Base-by-base conservation (phyloP, 2,888 invertebrate genomes). In the Eristalinus aeneus region DNA sequence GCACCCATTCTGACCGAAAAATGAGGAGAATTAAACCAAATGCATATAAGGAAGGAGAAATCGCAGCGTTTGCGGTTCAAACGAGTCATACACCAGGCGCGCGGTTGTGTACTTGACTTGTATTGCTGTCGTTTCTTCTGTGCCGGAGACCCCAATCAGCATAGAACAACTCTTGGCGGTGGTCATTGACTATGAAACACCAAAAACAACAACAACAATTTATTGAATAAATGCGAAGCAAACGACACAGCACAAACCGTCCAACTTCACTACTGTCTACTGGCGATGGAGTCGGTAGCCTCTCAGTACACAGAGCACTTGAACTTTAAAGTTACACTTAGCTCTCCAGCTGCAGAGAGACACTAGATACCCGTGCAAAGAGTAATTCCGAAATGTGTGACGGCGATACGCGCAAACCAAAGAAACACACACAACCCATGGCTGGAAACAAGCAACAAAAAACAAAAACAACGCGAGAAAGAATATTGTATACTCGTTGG, bases 131-230 rank as follows among this genome's bases (percentile, higher is more conserved):
- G 23, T 36, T 56, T 63, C 23, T 67, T 72, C 68, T 80, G 72
- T 80, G 53, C 75, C 72, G 75, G 63, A 84, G 85, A 80, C 85
- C 85, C 76, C 85, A 85, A 86, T 86, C 74, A 74, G 81, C 82
- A 86, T 86, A 74, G 86, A 86, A 82, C 56, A 20, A 23, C 54
- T 84, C 75, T 80, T 80, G 68, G 85, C 78, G 86, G 85, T 82
- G 86, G 82, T 86, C 86, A 86, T 78, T 81, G 82, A 86, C 86
- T 82, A 86, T 86, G 27, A 72, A 64, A 34, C 12, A 56, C 56
- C n/a, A 65, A 73, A 39, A 36, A 46, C 4, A 46, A 6, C 46
- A 46, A 53, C 54, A 60, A 61, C 34, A 39, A 84, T 77, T 67
- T 74, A 63, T 46, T n/a, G 46, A 46, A 46, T 36, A 74, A 74